Evolutionary conservation across 2,113 vertebrate genomes (phyloP).

Genomic region (Stigmatopora argus): DNA sequence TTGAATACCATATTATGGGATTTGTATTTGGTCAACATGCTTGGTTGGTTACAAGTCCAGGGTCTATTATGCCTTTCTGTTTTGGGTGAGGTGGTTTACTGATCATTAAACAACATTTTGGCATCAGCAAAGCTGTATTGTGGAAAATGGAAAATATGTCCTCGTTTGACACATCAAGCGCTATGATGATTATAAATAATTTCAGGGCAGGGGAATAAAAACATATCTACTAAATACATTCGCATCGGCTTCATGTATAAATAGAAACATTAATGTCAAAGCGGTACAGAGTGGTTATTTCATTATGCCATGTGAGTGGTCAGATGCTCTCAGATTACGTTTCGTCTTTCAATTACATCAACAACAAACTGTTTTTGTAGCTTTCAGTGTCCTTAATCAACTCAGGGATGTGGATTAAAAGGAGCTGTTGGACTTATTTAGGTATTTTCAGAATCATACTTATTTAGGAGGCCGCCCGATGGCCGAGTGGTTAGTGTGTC

Average conservation of each 20-base stretch:
- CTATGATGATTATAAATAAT: conserved; percentile 6
- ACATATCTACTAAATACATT: background rate
- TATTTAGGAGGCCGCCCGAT: conserved; percentile 11
- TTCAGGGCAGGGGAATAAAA: background rate
- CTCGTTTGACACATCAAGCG: conserved; percentile 19
- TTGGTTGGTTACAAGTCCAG: no score
- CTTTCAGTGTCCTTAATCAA: conserved; percentile 26
- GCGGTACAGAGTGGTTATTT: background rate
- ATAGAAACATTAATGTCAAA: conserved; percentile 1
- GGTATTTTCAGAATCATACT: conserved; percentile 52
- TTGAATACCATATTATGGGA: background rate
- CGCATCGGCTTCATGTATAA: conserved; percentile 3
- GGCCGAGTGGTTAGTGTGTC: no score
- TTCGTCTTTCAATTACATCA: conserved; percentile 28
- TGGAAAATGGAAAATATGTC: background rate
- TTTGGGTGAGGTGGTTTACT: background rate
- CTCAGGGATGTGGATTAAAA: conserved; percentile 45
- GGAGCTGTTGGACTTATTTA: conserved; percentile 49
- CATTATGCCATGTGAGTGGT: conserved; percentile 3
- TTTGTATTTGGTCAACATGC: background rate
- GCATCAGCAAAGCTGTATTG: background rate
- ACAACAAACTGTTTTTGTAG: conserved; percentile 10
- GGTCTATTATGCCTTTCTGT: background rate
- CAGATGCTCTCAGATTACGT: conserved; percentile 12
- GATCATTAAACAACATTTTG: background rate